Conservation (phyloP, 1,140 invertebrate species). For the Apis laboriosa region DNA sequence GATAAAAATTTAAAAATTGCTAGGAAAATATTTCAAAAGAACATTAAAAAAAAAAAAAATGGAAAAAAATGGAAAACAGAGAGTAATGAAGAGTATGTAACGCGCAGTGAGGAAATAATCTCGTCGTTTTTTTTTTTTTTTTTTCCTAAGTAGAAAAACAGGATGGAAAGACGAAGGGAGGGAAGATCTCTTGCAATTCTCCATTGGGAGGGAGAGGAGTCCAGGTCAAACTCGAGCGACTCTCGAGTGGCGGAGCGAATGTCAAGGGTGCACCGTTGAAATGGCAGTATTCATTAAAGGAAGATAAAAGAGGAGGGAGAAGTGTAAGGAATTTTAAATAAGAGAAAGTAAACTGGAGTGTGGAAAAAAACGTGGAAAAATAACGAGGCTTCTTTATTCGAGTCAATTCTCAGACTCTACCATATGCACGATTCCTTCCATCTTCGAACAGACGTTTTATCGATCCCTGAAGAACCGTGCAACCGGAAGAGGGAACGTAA, state of each 20-base stretch:
- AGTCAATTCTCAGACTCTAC: conserved; percentile 3
- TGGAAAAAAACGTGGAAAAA: too few relatives aligned
- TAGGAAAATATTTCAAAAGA: conserved; percentile 19
- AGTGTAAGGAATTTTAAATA: background rate
- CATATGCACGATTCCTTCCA: background rate
- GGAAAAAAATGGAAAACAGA: background rate
- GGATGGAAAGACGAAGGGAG: background rate
- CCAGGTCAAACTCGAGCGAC: conserved; percentile 39
- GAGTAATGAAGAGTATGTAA: background rate
- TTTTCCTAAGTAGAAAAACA: background rate
- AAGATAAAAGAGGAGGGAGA: too few relatives aligned
- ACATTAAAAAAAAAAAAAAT: background rate
- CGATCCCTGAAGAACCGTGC: background rate
- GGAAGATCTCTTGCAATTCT: background rate
- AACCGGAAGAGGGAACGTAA: background rate
- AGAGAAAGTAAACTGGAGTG: background rate
- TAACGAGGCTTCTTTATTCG: conserved; percentile 1
- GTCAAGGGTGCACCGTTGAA: conserved; percentile 8
- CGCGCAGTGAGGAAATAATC: background rate
- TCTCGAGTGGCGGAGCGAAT: background rate
- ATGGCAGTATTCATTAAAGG: background rate
- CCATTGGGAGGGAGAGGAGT: conserved; percentile 18
- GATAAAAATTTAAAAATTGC: conserved; percentile 37
- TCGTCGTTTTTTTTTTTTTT: background rate
- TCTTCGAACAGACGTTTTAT: background rate